These are phyloP conservation scores for Gymnoscopelus microlampas DNA, from an alignment of 2,797 vertebrate genomes.

Conservation along the genomic window DNA sequence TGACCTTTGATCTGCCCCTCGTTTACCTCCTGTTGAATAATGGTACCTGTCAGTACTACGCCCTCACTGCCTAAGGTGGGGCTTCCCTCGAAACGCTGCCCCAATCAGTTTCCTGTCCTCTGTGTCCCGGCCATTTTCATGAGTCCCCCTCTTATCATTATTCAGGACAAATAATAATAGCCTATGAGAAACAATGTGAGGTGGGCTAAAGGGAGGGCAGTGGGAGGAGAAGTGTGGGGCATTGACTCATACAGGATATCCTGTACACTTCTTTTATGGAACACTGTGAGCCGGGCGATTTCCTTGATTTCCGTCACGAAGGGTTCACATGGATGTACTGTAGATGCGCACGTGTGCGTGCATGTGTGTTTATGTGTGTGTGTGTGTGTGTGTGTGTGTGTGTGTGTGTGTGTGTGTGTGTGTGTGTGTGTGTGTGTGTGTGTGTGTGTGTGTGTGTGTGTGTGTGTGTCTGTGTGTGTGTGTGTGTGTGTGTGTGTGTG, in stretches of 20 bases:
- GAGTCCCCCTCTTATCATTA: slow-evolving; percentile 56
- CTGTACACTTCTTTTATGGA: slow-evolving; percentile 71
- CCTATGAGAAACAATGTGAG: slow-evolving; percentile 64
- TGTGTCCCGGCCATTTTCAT: slow-evolving; percentile 20
- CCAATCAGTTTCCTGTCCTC: slow-evolving; percentile 67
- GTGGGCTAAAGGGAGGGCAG: slow-evolving; percentile 46
- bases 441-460: neutral
- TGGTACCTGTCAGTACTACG: slow-evolving; percentile 62
- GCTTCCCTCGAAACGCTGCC: slow-evolving; percentile 51
- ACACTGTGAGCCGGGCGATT: slow-evolving; percentile 59
- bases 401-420: slow-evolving; percentile 31
- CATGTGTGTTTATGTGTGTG: slow-evolving; percentile 4
- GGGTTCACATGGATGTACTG: slow-evolving; percentile 20
- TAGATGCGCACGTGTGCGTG: neutral
- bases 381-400: neutral
- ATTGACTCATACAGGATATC: slow-evolving; percentile 79
- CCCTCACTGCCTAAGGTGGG: slow-evolving; percentile 57
- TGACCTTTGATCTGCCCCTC: slow-evolving; percentile 20
- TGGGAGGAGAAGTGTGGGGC: slow-evolving; percentile 49
- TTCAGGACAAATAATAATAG: slow-evolving; percentile 47
- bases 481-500: too few species aligned
- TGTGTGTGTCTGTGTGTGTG: too few species aligned
- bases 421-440: slow-evolving; percentile 17
- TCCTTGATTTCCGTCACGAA: slow-evolving; percentile 60
- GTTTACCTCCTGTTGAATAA: slow-evolving; percentile 55